Base-by-base conservation (phyloP, 37 sponge, comb jelly and placozoan species). In the Spongilla lacustris region DNA sequence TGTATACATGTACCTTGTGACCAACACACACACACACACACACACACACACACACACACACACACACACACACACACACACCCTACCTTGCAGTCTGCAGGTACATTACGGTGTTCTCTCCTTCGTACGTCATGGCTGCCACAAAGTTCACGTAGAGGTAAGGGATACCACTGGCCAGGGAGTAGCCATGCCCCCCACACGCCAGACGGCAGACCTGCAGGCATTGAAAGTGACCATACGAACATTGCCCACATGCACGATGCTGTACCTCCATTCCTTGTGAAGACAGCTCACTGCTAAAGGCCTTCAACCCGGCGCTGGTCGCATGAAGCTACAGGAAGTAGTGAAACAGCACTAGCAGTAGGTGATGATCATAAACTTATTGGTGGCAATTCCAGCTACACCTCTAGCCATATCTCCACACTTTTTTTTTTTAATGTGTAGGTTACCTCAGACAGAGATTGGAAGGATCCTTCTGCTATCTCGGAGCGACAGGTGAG, bases 101-200 rank as follows among this genome's bases (percentile, higher is more conserved):
- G 69, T 79, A 93, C 83, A 97, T 50, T 14, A 97, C 94, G 8
- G 95, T 96, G 84, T 96, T 96, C 31, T 93, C 98, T 84, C 98
- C 98, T 74, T 97, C 98, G 46, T 93, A 93, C 0, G 98, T 97
- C 67, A 74, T 69, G 10, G 90, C 72, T 11, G 92, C 75, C 9
- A 77, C 71, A 76, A 66, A 75, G 74, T 89, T 82, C 8, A 73
- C 83, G 67, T 93, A 97, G 28, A 96, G 30, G 67, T 69, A 66
- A 21, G 96, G 98, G 17, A 97, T 34, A 35, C 98, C 98, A 84
- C 96, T 91, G 77, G 96, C 86, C 17, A 41, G 75, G 11, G 92
- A 95, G 83, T 97, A 97, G 36, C 98, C 98, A 88, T 96, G 96
- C 4, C 98, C 98, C 58, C 98, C 98, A 84, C 98, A 97, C 9